phyloP scores from a whole-genome alignment of 2,888 invertebrate species.

The Dryobotodes eremita region DNA sequence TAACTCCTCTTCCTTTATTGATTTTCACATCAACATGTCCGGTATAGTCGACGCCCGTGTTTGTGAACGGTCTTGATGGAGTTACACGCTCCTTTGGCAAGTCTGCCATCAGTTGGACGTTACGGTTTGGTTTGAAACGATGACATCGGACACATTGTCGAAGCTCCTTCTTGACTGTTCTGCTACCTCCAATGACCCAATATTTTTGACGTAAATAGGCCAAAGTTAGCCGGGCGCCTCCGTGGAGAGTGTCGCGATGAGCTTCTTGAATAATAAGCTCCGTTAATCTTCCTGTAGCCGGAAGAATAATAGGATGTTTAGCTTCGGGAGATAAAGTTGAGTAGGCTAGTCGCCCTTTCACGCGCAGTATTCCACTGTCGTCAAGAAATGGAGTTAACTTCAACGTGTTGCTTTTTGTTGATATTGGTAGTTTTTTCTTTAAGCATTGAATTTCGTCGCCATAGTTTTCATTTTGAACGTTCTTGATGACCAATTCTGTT shows the following conservation, averaged over 20 bases:
- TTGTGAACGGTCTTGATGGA: slow-evolving; percentile 1
- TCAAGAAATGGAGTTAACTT: slow-evolving; percentile 5
- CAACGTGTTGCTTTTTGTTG: neutral
- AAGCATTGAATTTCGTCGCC: neutral
- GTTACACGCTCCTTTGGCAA: slow-evolving; percentile 11
- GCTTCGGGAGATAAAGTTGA: slow-evolving; percentile 9
- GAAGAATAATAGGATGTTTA: slow-evolving; percentile 2
- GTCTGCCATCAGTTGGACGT: slow-evolving; percentile 26
- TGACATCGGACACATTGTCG: slow-evolving; percentile 34
- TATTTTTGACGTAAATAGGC: too few species aligned
- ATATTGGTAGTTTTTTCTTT: neutral
- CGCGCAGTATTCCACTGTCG: neutral
- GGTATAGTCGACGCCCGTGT: slow-evolving; percentile 25
- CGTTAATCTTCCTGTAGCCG: neutral
- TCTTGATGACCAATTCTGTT: slow-evolving; percentile 6
- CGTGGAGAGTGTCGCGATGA: too few species aligned
- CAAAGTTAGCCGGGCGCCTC: too few species aligned
- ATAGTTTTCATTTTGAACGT: neutral
- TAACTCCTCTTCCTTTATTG: slow-evolving; percentile 34
- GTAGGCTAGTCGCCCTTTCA: slow-evolving; percentile 1
- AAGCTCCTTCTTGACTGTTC: slow-evolving; percentile 31
- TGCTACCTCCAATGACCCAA: slow-evolving; percentile 8
- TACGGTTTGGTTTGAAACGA: slow-evolving; percentile 11
- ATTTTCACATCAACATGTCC: slow-evolving; percentile 36
- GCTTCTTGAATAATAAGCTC: too few species aligned